These are phyloP conservation scores for Chaetops frenatus DNA, from an alignment of 2,113 vertebrate genomes.

Conservation along the genomic window DNA sequence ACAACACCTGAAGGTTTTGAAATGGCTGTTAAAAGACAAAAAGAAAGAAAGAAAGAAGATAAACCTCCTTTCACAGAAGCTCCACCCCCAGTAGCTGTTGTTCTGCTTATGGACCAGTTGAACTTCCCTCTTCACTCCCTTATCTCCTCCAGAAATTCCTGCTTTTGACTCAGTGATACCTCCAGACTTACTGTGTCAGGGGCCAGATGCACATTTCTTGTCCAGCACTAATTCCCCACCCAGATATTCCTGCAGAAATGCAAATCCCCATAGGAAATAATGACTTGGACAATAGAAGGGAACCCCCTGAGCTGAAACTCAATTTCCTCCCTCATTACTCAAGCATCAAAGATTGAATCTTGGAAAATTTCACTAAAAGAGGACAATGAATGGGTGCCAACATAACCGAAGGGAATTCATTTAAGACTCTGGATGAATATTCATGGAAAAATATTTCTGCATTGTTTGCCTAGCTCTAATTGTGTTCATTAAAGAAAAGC, in stretches of 20 bases:
- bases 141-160: neutral
- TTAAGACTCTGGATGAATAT: constrained; percentile 30
- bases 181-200: neutral
- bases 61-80: neutral
- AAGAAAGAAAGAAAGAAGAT: no score
- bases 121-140: neutral
- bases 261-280: neutral
- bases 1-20: neutral
- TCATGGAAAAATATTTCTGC: constrained; percentile 42
- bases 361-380: neutral
- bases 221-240: neutral
- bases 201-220: neutral
- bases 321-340: constrained; percentile 16
- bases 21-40: neutral
- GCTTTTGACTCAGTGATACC: neutral
- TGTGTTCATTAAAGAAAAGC: constrained; percentile 52
- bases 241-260: neutral
- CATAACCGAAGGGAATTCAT: neutral
- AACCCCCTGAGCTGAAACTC: neutral
- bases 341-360: constrained; percentile 10
- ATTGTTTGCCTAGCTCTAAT: constrained; percentile 54
- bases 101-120: accelerated
- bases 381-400: neutral
- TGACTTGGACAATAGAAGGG: neutral
- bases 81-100: neutral